A percentile compares a stretch with the other conserved stretches of the same genome.
Evolutionary conservation across 2,888 invertebrate species (phyloP).

Genomic region (Helobdella robusta): DNA sequence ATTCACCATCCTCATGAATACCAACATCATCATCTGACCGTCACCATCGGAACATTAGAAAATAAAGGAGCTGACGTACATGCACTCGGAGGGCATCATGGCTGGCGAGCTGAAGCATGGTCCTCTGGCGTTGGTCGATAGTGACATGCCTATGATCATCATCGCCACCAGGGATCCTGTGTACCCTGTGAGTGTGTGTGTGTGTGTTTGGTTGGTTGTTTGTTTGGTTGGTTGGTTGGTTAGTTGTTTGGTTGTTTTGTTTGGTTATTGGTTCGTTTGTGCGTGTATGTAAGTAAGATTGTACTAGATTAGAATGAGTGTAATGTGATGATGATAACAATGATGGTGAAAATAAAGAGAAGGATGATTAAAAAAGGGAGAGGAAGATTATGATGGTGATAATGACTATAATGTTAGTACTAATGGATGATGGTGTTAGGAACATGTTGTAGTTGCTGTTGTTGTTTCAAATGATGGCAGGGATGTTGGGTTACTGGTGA

Average conservation of each 20-base stretch:
- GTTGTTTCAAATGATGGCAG: no score
- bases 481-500: no score
- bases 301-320: no score
- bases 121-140: slow-evolving; percentile 90
- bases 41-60: no score
- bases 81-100: slow-evolving; percentile 87
- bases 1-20: no score
- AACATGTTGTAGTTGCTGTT: no score
- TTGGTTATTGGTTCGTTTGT: no score
- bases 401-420: background rate
- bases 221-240: no score
- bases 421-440: background rate
- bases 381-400: background rate
- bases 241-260: no score
- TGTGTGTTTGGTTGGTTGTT: no score
- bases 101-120: slow-evolving; percentile 98
- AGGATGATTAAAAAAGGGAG: background rate
- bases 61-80: slow-evolving; percentile 97
- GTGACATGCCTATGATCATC: slow-evolving; percentile 96
- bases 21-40: no score
- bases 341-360: background rate
- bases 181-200: slow-evolving; percentile 62
- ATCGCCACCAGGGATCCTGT: slow-evolving; percentile 92
- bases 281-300: no score
- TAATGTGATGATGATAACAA: background rate